A percentile compares a stretch with the other conserved stretches of the same genome.
These are phyloP conservation scores for Luehdorfia chinensis DNA, from an alignment of 1,140 invertebrate genomes.

Conservation along the genomic window DNA sequence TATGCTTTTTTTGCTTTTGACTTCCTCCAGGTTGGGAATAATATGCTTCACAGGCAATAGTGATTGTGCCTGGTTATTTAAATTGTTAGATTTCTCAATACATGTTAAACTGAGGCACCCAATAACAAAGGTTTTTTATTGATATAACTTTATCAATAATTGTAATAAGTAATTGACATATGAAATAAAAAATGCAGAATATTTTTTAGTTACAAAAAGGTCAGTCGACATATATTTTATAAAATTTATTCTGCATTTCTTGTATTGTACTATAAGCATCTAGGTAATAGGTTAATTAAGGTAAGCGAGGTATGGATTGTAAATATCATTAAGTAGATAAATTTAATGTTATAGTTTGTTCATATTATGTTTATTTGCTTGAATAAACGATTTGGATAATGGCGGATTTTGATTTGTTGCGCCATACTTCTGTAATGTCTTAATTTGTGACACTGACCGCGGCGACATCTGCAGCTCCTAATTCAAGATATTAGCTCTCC, in stretches of 20 bases:
- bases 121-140: constrained; percentile 21
- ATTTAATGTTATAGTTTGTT: constrained; percentile 77
- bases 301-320: constrained; percentile 66
- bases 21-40: no score
- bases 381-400: constrained; percentile 75
- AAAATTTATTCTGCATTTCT: constrained; percentile 57
- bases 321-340: constrained; percentile 77
- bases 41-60: no score
- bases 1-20: no score
- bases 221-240: constrained; percentile 15
- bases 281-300: constrained; percentile 60
- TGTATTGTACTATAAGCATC: constrained; percentile 49
- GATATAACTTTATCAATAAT: constrained; percentile 48
- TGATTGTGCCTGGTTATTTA: constrained; percentile 21
- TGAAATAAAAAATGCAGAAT: constrained; percentile 54
- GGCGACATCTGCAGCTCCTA: no score
- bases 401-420: constrained; percentile 45
- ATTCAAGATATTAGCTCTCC: no score
- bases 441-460: no score
- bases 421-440: no score
- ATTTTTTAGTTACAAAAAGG: constrained; percentile 34
- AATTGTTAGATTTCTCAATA: constrained; percentile 6
- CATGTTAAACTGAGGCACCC: constrained; percentile 2
- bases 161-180: constrained; percentile 49
- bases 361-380: constrained; percentile 76